Conservation (phyloP, 2,888 invertebrate species). For the Habroteleia sp. region DNA sequence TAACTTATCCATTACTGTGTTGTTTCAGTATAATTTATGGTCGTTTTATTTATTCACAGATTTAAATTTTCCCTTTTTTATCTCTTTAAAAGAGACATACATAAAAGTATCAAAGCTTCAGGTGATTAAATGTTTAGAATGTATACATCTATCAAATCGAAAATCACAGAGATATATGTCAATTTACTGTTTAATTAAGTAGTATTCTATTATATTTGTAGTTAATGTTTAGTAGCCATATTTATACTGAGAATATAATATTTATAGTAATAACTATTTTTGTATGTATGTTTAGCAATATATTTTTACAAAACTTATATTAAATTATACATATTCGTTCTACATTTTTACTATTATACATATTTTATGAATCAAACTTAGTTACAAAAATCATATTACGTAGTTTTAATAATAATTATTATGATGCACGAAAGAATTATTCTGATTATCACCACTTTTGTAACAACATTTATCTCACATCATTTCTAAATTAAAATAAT, state of each 20-base stretch:
- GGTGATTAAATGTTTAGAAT: slow-evolving; percentile 33
- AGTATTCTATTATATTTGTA: slow-evolving; percentile 53
- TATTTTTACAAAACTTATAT: slow-evolving; percentile 44
- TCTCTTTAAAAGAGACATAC: too few relatives aligned
- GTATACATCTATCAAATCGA: slow-evolving; percentile 31
- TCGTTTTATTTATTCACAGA: too few relatives aligned
- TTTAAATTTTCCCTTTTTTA: background rate
- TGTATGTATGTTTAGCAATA: slow-evolving; percentile 52
- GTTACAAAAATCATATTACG: slow-evolving; percentile 16
- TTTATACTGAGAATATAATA: slow-evolving; percentile 47
- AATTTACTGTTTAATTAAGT: slow-evolving; percentile 46
- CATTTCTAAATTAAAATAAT: slow-evolving; percentile 5
- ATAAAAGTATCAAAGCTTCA: background rate
- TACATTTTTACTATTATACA: slow-evolving; percentile 42
- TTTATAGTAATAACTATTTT: slow-evolving; percentile 45
- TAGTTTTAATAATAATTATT: slow-evolving; percentile 29
- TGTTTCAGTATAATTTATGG: too few relatives aligned
- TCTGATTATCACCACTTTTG: slow-evolving; percentile 10
- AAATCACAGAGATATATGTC: slow-evolving; percentile 30
- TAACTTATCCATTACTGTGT: too few relatives aligned
- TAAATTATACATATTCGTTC: slow-evolving; percentile 37
- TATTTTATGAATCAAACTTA: slow-evolving; percentile 23
- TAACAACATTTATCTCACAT: slow-evolving; percentile 15
- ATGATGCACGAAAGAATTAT: slow-evolving; percentile 38
- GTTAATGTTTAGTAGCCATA: slow-evolving; percentile 52